Percentiles rank a stretch among this genome's conserved stretches.
Evolutionary conservation across 2,888 invertebrate species (phyloP).

Genomic region (Stenoptilia bipunctidactyla): DNA sequence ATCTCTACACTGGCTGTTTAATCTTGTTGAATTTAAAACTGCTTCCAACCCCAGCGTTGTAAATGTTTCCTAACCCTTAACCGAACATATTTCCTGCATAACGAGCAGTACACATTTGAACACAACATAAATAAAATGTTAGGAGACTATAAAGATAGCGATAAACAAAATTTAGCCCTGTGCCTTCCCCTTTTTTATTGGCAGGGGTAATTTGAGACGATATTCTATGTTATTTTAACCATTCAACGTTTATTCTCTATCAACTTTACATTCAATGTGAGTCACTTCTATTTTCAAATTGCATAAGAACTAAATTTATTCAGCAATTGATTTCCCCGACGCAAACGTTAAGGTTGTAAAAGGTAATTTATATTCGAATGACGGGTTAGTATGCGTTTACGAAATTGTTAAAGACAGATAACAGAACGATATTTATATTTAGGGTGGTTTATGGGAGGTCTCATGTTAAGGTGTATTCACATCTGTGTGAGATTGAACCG

Average conservation of each 20-base stretch:
- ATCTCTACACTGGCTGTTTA: no score
- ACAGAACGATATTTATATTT: slow-evolving; percentile 64
- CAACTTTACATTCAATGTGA: no score
- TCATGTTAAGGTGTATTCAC: not conserved
- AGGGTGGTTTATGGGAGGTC: slow-evolving; percentile 47
- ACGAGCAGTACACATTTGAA: slow-evolving; percentile 54
- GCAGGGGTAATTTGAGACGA: slow-evolving; percentile 66
- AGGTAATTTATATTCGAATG: slow-evolving; percentile 63
- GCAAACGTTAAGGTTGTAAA: slow-evolving; percentile 25
- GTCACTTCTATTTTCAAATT: no score
- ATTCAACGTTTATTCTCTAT: no score
- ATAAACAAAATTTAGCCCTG: slow-evolving; percentile 66
- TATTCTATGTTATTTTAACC: slow-evolving; percentile 51
- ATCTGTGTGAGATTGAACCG: no score
- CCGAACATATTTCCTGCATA: slow-evolving; percentile 28
- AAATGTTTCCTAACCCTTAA: no score
- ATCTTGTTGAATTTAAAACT: no score
- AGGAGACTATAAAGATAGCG: slow-evolving; percentile 63
- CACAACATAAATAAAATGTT: slow-evolving; percentile 58
- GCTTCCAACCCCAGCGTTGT: no score
- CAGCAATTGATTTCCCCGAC: slow-evolving; percentile 10
- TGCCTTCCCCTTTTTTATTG: slow-evolving; percentile 65
- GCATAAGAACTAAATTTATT: slow-evolving; percentile 17
- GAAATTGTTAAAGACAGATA: slow-evolving; percentile 70
- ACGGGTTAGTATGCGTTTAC: slow-evolving; percentile 65